Evolutionary conservation across 2,797 vertebrate genomes (phyloP).

Genomic region (Eremophila alpestris): DNA sequence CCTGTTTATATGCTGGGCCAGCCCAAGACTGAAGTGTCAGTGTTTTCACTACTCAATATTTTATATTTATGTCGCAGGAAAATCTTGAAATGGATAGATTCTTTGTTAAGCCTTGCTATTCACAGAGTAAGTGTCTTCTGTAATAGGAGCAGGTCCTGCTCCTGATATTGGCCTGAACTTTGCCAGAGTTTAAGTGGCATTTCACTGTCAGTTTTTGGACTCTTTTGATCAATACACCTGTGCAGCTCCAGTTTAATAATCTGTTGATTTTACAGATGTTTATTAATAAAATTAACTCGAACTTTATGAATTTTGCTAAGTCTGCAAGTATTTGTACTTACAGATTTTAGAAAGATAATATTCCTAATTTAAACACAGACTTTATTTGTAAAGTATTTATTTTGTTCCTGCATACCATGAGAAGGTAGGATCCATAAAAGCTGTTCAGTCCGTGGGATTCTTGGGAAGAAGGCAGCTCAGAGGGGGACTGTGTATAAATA

Average conservation of each 20-base stretch:
- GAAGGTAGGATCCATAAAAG: background rate
- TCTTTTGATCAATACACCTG: background rate
- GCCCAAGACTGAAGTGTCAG: background rate
- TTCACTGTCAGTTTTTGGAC: background rate
- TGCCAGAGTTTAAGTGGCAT: background rate
- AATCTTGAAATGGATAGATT: background rate
- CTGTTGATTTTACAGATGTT: accelerated
- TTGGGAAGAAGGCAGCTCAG: background rate
- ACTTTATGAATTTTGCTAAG: background rate
- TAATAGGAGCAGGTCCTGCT: background rate
- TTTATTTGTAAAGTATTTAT: background rate
- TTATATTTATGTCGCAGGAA: background rate
- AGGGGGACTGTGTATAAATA: background rate
- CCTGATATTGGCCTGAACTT: background rate
- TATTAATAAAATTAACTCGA: background rate
- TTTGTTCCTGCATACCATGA: background rate
- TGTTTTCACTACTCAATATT: background rate
- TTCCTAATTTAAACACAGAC: background rate
- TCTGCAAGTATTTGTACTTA: background rate
- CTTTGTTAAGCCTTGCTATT: background rate
- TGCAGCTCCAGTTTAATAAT: background rate
- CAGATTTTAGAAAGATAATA: background rate
- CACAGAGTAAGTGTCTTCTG: background rate
- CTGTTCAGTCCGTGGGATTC: background rate
- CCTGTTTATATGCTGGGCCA: background rate